Conservation (phyloP, 1,140 invertebrate species). For the Pogonus chalceus region DNA sequence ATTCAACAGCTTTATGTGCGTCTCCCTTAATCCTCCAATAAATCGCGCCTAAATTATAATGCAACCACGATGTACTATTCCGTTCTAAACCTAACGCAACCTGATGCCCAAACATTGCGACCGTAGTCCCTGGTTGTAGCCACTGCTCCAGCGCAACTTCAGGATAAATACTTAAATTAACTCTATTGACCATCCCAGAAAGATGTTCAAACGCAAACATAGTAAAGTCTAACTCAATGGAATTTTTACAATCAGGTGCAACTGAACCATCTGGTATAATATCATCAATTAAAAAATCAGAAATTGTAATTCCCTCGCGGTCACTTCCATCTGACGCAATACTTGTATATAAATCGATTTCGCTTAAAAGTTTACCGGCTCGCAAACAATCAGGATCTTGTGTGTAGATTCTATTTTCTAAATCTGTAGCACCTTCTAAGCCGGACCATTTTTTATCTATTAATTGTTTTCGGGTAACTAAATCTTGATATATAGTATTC, state of each 20-base stretch:
- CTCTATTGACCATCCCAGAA: constrained; percentile 51
- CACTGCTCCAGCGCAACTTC: constrained; percentile 55
- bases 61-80: constrained; percentile 72
- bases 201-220: constrained; percentile 76
- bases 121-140: constrained; percentile 49
- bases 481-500: constrained; percentile 52
- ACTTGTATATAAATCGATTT: constrained; percentile 62
- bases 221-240: constrained; percentile 57
- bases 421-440: constrained; percentile 47
- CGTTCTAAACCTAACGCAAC: constrained; percentile 51
- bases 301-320: constrained; percentile 30
- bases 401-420: constrained; percentile 51
- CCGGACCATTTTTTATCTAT: constrained; percentile 54
- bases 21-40: constrained; percentile 78
- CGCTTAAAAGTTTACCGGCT: constrained; percentile 48
- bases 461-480: constrained; percentile 49
- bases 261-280: constrained; percentile 27
- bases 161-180: constrained; percentile 50
- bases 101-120: constrained; percentile 55
- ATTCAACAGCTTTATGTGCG: constrained; percentile 69
- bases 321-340: constrained; percentile 42
- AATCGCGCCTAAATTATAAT: constrained; percentile 73
- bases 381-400: constrained; percentile 58
- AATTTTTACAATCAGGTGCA: constrained; percentile 57
- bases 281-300: constrained; percentile 20